Conservation (phyloP, 2,888 invertebrate species). For the Cerceris ruficornis region DNA sequence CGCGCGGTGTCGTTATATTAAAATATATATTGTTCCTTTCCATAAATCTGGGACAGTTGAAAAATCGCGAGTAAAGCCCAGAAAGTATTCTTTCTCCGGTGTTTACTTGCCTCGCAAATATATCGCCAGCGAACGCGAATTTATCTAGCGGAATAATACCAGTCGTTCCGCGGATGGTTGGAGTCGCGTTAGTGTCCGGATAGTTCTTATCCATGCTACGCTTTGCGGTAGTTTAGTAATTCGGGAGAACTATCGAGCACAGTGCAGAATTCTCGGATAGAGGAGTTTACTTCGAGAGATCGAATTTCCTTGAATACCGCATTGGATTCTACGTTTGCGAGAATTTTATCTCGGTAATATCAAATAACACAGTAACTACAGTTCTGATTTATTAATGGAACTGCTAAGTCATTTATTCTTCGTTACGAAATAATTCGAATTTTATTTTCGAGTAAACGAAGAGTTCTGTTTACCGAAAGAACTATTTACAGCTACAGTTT, state of each 20-base stretch:
- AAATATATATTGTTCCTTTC: neutral
- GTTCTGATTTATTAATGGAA: too few relatives aligned
- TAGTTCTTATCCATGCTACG: conserved; percentile 36
- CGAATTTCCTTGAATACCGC: neutral
- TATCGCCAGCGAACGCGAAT: conserved; percentile 35
- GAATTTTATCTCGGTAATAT: neutral
- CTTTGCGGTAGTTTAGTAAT: conserved; percentile 36
- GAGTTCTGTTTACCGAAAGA: too few relatives aligned
- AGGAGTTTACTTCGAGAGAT: neutral
- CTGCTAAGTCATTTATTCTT: too few relatives aligned
- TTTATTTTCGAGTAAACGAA: too few relatives aligned
- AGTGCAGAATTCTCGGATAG: neutral
- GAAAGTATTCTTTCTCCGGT: conserved; percentile 15
- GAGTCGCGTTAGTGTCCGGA: conserved; percentile 29
- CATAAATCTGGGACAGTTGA: too few relatives aligned
- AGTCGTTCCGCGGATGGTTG: conserved; percentile 34
- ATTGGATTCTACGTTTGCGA: neutral
- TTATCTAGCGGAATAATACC: conserved; percentile 49
- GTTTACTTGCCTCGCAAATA: conserved; percentile 28
- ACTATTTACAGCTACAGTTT: too few relatives aligned
- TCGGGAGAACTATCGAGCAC: conserved; percentile 20
- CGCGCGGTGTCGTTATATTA: too few relatives aligned
- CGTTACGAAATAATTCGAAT: too few relatives aligned
- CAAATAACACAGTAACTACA: too few relatives aligned
- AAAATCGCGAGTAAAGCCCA: conserved; percentile 15